phyloP scores from a whole-genome alignment of 2,888 invertebrate species.

The Chloroclysta siterata region DNA sequence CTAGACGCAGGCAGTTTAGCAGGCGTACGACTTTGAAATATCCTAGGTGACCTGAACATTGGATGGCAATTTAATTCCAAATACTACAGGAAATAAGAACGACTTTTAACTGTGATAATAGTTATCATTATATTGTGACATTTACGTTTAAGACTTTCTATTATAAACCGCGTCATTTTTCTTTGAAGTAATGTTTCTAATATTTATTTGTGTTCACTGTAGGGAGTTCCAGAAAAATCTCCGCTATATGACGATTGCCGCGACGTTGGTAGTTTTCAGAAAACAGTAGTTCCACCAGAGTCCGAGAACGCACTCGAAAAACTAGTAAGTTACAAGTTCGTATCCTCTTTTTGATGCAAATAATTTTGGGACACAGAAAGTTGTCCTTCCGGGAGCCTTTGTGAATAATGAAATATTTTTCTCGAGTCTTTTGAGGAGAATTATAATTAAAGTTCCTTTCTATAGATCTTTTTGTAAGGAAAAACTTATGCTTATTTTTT shows the following conservation, averaged over 20 bases:
- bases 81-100: no score
- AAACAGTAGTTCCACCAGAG: slow-evolving; percentile 41
- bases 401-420: slow-evolving; percentile 65
- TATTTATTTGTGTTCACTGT: no score
- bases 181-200: no score
- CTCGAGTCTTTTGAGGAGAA: slow-evolving; percentile 43
- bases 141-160: no score
- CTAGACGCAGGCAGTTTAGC: no score
- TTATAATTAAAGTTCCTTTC: slow-evolving; percentile 26
- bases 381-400: slow-evolving; percentile 58
- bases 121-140: no score
- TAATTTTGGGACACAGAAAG: slow-evolving; percentile 61
- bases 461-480: slow-evolving; percentile 2
- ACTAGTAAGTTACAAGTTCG: slow-evolving; percentile 65
- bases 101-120: no score
- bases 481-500: neutral
- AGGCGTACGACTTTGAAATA: no score
- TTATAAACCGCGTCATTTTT: no score
- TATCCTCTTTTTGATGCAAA: slow-evolving; percentile 72
- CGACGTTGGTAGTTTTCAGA: neutral
- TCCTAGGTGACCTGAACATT: no score
- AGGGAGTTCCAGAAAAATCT: no score
- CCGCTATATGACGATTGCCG: neutral
- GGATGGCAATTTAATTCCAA: no score
- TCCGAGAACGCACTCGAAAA: slow-evolving; percentile 48